phyloP scores from a whole-genome alignment of 2,797 vertebrate genomes.

The Cuniculus paca region DNA sequence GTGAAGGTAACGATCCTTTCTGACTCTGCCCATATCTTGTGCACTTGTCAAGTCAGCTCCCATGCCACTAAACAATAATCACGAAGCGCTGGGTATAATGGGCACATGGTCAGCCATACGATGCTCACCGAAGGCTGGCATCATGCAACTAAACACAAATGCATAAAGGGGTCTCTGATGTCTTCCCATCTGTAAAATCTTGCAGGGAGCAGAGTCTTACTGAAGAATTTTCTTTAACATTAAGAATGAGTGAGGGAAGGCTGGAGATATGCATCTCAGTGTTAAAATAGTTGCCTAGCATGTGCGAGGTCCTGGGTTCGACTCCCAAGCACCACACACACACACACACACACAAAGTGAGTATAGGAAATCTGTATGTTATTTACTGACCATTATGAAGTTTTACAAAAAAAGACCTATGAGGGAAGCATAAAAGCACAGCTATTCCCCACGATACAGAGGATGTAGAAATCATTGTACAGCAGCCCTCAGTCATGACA shows the following conservation, averaged over 20 bases:
- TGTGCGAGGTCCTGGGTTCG: not conserved
- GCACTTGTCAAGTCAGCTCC: not conserved
- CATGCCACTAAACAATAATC: not conserved
- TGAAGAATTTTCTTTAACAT: not conserved
- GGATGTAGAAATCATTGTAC: not conserved
- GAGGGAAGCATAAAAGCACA: not conserved
- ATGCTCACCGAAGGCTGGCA: not conserved
- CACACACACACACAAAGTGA: no score
- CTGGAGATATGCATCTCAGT: not conserved
- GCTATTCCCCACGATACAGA: not conserved
- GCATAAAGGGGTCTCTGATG: not conserved
- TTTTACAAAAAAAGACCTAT: conserved; percentile 8
- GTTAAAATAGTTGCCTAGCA: not conserved
- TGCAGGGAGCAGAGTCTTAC: not conserved
- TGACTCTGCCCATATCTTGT: not conserved
- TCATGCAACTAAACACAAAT: conserved; percentile 38
- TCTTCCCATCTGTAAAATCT: not conserved
- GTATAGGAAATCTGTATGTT: not conserved
- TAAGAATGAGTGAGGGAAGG: not conserved
- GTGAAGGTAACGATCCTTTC: not conserved
- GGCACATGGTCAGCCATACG: not conserved
- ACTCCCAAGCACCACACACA: not conserved
- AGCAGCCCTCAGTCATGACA: not conserved
- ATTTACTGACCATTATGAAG: not conserved
- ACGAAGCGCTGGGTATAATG: not conserved